These are phyloP conservation scores for Lampris megalopsis DNA, from an alignment of 2,113 vertebrate genomes.

Conservation along the genomic window DNA sequence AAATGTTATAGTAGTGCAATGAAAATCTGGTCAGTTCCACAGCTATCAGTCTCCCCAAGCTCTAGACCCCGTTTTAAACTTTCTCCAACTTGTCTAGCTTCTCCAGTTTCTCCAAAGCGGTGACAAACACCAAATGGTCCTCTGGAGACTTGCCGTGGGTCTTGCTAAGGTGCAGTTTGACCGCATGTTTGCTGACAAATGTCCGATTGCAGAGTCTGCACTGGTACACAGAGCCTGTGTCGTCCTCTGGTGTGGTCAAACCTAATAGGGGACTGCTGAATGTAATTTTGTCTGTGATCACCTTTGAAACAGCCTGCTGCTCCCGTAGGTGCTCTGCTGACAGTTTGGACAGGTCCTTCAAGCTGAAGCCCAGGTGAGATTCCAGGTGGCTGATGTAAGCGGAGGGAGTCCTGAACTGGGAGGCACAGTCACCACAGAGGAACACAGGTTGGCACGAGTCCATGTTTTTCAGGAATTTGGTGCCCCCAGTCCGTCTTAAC, in stretches of 20 bases:
- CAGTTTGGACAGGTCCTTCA: slow-evolving; percentile 99
- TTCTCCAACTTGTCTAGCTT: slow-evolving; percentile 88
- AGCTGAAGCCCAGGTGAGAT: slow-evolving; percentile 98
- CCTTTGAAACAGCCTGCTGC: slow-evolving; percentile 96
- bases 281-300: slow-evolving; percentile 93
- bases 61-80: slow-evolving; percentile 80
- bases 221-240: slow-evolving; percentile 96
- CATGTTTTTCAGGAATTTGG: slow-evolving; percentile 99
- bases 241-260: slow-evolving; percentile 89
- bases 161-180: slow-evolving; percentile 99
- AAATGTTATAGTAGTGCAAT: slow-evolving; percentile 89
- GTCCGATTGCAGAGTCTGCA: slow-evolving; percentile 99
- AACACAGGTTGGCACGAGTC: slow-evolving; percentile 99
- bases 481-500: slow-evolving; percentile 97
- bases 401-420: slow-evolving; percentile 99
- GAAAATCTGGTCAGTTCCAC: slow-evolving; percentile 89
- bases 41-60: slow-evolving; percentile 85
- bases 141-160: slow-evolving; percentile 99
- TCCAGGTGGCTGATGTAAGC: slow-evolving; percentile 98
- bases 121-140: slow-evolving; percentile 99
- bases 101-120: slow-evolving; percentile 97
- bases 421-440: slow-evolving; percentile 99
- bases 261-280: slow-evolving; percentile 78
- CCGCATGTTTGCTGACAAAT: slow-evolving; percentile 99
- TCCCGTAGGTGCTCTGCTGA: slow-evolving; percentile 96